Evolutionary conservation across 2,797 vertebrate genomes (phyloP).

Genomic region (Cetoscarus ocellatus): DNA sequence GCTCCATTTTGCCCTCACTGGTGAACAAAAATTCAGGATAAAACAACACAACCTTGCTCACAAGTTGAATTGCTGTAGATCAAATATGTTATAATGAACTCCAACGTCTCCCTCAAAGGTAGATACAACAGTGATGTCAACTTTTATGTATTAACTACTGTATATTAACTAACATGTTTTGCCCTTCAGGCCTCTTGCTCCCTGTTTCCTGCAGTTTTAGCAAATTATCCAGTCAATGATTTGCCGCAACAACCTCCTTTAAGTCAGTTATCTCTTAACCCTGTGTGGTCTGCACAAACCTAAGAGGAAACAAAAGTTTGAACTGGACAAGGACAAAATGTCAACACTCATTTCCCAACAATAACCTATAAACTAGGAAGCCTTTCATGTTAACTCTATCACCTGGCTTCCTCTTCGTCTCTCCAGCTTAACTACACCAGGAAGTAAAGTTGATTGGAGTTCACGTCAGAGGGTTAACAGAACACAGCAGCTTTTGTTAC

Average conservation of each 20-base stretch:
- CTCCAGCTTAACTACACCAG: background rate
- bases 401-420: constrained; percentile 24
- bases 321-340: background rate
- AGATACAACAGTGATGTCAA: background rate
- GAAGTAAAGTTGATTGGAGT: background rate
- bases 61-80: too few relatives aligned
- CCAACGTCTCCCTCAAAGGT: background rate
- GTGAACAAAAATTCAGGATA: too few relatives aligned
- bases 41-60: too few relatives aligned
- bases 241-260: constrained; percentile 15
- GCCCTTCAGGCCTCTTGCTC: background rate
- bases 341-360: background rate
- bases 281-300: constrained; percentile 1
- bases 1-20: too few relatives aligned
- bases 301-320: background rate
- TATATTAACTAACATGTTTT: constrained; percentile 18
- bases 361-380: background rate
- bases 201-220: constrained; percentile 6
- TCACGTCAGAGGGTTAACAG: background rate
- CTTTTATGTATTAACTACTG: background rate
- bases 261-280: constrained; percentile 26
- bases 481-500: background rate
- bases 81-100: too few relatives aligned
- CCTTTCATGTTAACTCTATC: background rate
- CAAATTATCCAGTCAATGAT: constrained; percentile 47